These are phyloP conservation scores for Laothoe populi DNA, from an alignment of 2,888 invertebrate species.

Conservation along the genomic window DNA sequence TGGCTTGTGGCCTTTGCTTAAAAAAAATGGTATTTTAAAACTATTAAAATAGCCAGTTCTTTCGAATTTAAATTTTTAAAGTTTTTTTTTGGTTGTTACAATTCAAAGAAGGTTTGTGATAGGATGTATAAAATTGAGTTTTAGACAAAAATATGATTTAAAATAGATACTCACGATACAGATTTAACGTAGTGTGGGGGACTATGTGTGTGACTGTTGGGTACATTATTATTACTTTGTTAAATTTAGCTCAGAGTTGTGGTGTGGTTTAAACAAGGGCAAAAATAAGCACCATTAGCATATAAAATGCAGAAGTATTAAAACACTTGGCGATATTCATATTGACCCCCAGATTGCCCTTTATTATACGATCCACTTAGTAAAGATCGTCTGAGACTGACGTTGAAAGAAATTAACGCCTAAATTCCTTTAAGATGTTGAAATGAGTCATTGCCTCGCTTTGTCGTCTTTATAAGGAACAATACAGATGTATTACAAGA, in stretches of 20 bases:
- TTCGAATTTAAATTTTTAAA: neutral
- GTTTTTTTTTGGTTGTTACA: neutral
- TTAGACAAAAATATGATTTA: no score
- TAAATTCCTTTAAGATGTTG: constrained; percentile 20
- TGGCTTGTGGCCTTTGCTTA: constrained; percentile 45
- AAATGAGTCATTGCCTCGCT: constrained; percentile 7
- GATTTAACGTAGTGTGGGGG: no score
- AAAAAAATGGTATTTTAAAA: constrained; percentile 13
- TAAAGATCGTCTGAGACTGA: constrained; percentile 15
- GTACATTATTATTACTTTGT: no score
- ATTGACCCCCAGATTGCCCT: constrained; percentile 10
- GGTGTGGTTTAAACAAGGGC: no score
- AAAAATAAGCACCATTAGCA: neutral
- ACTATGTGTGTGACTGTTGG: no score
- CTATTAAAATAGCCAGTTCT: neutral
- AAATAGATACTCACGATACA: no score
- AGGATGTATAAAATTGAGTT: no score
- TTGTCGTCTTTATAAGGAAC: constrained; percentile 21
- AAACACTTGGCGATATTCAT: neutral
- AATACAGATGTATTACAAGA: constrained; percentile 10
- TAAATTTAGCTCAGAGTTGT: no score
- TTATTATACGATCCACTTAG: constrained; percentile 19
- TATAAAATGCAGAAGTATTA: neutral
- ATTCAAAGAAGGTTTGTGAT: no score
- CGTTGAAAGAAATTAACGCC: constrained; percentile 19